Evolutionary conservation across 2,888 invertebrate genomes (phyloP).

Genomic region (Drosophila mayaguana): DNA sequence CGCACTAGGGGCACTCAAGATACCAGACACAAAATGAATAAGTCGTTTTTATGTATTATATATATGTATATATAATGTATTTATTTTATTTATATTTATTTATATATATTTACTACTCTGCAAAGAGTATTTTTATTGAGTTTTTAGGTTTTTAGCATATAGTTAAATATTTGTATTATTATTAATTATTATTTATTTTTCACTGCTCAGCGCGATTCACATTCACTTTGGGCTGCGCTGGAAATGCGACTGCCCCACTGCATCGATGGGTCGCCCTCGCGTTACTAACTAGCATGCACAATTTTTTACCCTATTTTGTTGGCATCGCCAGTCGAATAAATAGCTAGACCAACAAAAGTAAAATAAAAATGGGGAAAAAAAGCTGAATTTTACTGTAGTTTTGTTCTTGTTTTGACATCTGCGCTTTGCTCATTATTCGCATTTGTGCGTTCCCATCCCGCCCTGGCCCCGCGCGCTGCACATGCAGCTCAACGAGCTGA

Average conservation of each 20-base stretch:
- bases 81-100: background rate
- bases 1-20: constrained; percentile 36
- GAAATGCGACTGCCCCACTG: constrained; percentile 34
- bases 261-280: constrained; percentile 66
- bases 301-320: constrained; percentile 79
- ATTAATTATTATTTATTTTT: constrained; percentile 37
- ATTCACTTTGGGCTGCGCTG: constrained; percentile 7
- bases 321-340: constrained; percentile 57
- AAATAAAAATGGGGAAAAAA: constrained; percentile 2
- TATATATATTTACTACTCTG: background rate
- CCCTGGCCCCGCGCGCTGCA: constrained; percentile 11
- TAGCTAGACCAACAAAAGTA: constrained; percentile 30
- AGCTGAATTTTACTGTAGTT: constrained; percentile 12
- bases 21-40: constrained; percentile 20
- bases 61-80: background rate
- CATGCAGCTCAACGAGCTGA: constrained; percentile 49
- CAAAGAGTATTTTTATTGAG: background rate
- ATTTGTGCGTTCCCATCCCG: constrained; percentile 65
- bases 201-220: constrained; percentile 12
- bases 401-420: constrained; percentile 47
- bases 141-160: background rate
- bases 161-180: constrained; percentile 39
- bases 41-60: background rate
- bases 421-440: constrained; percentile 78
- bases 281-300: constrained; percentile 73